phyloP scores from a whole-genome alignment of 2,113 vertebrate genomes.

The Heloderma charlesbogerti region DNA sequence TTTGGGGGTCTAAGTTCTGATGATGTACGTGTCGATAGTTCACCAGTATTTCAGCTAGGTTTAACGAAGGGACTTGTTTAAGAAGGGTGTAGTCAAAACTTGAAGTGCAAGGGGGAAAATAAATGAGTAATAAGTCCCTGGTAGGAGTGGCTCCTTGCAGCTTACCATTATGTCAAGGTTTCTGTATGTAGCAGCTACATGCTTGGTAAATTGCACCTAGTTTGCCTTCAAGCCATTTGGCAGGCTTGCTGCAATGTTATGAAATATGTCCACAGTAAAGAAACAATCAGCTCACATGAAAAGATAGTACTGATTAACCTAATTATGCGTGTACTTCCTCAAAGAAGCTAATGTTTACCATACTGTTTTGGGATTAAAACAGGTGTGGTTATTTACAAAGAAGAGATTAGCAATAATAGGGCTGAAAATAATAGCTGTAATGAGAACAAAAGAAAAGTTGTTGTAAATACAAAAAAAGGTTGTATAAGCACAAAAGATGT shows the following conservation, averaged over 20 bases:
- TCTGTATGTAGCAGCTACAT: conserved; percentile 76
- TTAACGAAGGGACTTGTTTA: conserved; percentile 85
- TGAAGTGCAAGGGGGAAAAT: conserved; percentile 72
- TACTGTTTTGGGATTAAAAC: conserved; percentile 83
- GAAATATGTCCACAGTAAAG: conserved; percentile 88
- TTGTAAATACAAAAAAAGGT: conserved; percentile 84
- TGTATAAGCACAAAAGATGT: conserved; percentile 85
- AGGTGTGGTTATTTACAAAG: conserved; percentile 95
- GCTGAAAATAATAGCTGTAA: conserved; percentile 92
- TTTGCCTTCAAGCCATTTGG: conserved; percentile 86
- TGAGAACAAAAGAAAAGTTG: conserved; percentile 90
- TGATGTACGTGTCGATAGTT: conserved; percentile 80
- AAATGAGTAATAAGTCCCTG: conserved; percentile 78
- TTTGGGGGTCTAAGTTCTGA: conserved; percentile 62
- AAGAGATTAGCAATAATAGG: conserved; percentile 90
- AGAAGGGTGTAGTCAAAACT: conserved; percentile 81
- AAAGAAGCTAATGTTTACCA: conserved; percentile 92
- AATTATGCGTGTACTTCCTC: conserved; percentile 90
- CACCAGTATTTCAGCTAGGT: conserved; percentile 79
- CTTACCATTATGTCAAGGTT: conserved; percentile 70
- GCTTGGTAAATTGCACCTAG: conserved; percentile 75
- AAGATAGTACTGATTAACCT: conserved; percentile 91
- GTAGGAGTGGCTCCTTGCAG: conserved; percentile 73
- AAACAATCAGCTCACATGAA: conserved; percentile 90
- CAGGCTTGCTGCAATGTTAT: conserved; percentile 81